phyloP scores from a whole-genome alignment of 2,113 vertebrate species.

The Saguinus midas region DNA sequence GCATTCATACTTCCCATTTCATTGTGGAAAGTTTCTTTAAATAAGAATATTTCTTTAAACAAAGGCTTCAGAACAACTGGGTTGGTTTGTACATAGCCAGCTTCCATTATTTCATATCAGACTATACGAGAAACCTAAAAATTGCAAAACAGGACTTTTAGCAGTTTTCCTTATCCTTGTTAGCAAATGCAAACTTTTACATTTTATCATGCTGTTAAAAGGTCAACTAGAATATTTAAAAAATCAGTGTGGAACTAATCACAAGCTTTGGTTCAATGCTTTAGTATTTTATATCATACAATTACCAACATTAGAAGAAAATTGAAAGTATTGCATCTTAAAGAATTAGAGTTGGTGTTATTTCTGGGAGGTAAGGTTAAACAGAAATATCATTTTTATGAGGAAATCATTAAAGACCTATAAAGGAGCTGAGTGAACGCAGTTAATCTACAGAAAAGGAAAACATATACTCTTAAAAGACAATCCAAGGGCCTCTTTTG shows the following conservation, averaged over 20 bases:
- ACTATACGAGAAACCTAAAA: background rate
- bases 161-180: constrained; percentile 24
- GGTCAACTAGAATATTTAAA: constrained; percentile 60
- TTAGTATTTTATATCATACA: constrained; percentile 43
- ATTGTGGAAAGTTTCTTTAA: background rate
- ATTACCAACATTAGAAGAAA: constrained; percentile 39
- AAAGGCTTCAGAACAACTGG: background rate
- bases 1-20: constrained; percentile 16
- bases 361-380: constrained; percentile 37
- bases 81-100: background rate
- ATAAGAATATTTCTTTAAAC: background rate
- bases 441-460: background rate
- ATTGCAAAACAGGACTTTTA: constrained; percentile 24
- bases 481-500: background rate
- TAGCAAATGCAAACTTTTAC: constrained; percentile 39
- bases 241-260: constrained; percentile 34
- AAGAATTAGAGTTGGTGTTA: constrained; percentile 38
- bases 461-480: background rate
- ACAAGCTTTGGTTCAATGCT: background rate
- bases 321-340: background rate
- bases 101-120: background rate
- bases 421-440: background rate
- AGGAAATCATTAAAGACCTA: constrained; percentile 45
- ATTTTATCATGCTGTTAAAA: constrained; percentile 47
- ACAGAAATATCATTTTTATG: constrained; percentile 50